These are phyloP conservation scores for Microplitis manilae DNA, from an alignment of 2,888 invertebrate genomes.

Conservation along the genomic window DNA sequence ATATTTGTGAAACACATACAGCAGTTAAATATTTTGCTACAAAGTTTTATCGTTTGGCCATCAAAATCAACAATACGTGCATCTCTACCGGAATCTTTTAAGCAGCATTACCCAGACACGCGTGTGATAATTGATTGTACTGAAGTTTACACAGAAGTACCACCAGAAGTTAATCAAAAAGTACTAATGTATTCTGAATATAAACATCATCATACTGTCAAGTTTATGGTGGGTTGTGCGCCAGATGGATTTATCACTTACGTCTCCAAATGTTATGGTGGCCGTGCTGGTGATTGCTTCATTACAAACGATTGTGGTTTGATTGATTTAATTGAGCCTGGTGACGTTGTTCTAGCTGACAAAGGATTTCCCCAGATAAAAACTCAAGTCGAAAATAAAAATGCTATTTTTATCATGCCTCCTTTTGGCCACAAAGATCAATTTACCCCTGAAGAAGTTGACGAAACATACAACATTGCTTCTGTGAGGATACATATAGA, in stretches of 20 bases:
- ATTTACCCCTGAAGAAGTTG: conserved; percentile 45
- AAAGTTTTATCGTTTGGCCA: not conserved
- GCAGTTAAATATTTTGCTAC: not conserved
- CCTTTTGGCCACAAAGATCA: conserved; percentile 42
- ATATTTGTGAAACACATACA: conserved; percentile 27
- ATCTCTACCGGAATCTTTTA: not conserved
- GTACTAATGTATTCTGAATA: conserved; percentile 49
- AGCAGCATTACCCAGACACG: conserved; percentile 41
- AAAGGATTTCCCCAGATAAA: conserved; percentile 48
- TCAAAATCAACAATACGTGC: not conserved
- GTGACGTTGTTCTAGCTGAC: conserved; percentile 49
- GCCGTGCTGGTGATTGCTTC: conserved; percentile 48
- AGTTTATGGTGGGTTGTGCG: conserved; percentile 50
- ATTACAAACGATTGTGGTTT: conserved; percentile 51
- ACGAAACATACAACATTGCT: conserved; percentile 45
- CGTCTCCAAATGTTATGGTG: conserved; percentile 50
- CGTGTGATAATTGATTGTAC: conserved; percentile 54
- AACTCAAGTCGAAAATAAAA: conserved; percentile 34
- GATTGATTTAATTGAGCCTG: conserved; percentile 50
- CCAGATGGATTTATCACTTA: conserved; percentile 51
- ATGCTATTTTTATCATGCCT: conserved; percentile 47
- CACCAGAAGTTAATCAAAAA: conserved; percentile 44
- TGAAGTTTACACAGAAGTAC: conserved; percentile 48
- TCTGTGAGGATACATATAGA: conserved; percentile 49
- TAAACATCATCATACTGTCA: conserved; percentile 19